Evolutionary conservation across 2,113 vertebrate genomes (phyloP).

Genomic region (Chloebia gouldiae): DNA sequence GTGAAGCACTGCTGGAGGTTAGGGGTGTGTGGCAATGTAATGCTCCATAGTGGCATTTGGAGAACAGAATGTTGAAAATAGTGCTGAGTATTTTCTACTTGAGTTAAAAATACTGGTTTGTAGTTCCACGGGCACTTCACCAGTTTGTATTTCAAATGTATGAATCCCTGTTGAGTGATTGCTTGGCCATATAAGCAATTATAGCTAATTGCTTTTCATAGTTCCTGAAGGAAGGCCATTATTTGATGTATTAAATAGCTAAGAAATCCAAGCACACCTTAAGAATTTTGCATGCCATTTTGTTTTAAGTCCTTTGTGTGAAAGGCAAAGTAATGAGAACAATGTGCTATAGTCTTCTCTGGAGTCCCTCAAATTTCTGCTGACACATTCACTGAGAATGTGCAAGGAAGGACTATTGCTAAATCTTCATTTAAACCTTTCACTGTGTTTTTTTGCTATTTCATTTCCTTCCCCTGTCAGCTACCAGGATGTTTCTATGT

Average conservation of each 20-base stretch:
- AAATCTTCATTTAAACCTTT: conserved; percentile 18
- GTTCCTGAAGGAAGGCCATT: not conserved
- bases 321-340: not conserved
- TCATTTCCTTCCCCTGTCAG: conserved; percentile 31
- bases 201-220: not conserved
- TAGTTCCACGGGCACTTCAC: not conserved
- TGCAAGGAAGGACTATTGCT: not conserved
- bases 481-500: conserved; percentile 33
- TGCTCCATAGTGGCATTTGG: not conserved
- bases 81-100: not conserved
- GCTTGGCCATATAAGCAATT: not conserved
- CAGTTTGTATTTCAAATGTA: not conserved
- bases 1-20: not conserved
- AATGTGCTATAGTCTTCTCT: not conserved
- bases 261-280: not conserved
- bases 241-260: not conserved
- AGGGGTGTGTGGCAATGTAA: accelerated
- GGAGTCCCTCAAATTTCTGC: not conserved
- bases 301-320: not conserved
- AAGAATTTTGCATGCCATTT: accelerated
- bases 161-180: not conserved
- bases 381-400: not conserved
- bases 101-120: not conserved
- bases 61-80: not conserved
- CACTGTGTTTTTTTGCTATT: not conserved